Evolutionary conservation across 2,797 vertebrate genomes (phyloP).

Genomic region (Squalus acanthias): DNA sequence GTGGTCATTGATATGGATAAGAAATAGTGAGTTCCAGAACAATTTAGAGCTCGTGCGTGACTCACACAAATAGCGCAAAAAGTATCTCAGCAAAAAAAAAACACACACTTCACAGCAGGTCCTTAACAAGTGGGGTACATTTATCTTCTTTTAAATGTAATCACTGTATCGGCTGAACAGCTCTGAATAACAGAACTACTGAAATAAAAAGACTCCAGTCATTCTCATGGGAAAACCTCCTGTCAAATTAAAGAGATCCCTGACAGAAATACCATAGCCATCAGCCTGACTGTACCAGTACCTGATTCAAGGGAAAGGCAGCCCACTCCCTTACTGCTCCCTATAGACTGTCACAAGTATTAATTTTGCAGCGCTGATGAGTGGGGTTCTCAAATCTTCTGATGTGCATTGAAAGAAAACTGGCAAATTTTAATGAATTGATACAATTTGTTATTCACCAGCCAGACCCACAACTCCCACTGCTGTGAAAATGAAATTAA

Average conservation of each 20-base stretch:
- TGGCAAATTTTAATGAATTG: not conserved
- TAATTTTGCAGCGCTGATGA: not conserved
- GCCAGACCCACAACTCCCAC: not conserved
- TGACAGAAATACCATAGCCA: conserved; percentile 28
- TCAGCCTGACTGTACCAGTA: conserved; percentile 5
- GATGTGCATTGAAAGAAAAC: not conserved
- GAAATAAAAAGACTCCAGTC: conserved; percentile 45
- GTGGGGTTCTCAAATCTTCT: not conserved
- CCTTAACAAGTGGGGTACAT: not conserved
- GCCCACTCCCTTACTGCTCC: not conserved
- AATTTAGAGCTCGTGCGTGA: not conserved
- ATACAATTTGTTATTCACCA: not conserved
- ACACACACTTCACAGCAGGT: not conserved
- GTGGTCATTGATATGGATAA: not conserved
- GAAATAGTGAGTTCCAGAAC: not conserved
- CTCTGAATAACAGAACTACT: conserved; percentile 39
- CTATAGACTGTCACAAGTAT: not conserved
- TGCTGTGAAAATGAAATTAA: not conserved
- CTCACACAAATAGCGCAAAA: not conserved
- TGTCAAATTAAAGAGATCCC: conserved; percentile 42
- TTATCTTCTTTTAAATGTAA: conserved; percentile 12
- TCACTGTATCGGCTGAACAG: conserved; percentile 34
- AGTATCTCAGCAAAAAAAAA: not conserved
- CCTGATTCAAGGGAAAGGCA: conserved; percentile 1
- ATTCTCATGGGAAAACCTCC: conserved; percentile 42